Evolutionary conservation across 1,140 invertebrate genomes (phyloP).

Genomic region (Stenopsyche tienmushanensis): DNA sequence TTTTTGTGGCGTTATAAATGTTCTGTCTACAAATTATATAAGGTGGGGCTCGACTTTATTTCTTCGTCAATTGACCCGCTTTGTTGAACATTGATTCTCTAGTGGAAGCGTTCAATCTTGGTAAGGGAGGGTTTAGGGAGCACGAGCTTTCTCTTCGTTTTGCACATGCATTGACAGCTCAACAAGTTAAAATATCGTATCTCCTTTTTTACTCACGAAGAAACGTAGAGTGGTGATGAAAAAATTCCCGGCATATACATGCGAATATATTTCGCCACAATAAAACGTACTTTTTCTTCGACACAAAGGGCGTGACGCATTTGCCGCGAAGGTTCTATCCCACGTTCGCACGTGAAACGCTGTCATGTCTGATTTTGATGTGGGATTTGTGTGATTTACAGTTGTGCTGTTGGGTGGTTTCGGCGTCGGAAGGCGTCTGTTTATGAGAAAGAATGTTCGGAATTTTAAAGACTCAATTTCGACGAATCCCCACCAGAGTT

Average conservation of each 20-base stretch:
- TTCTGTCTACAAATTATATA: no score
- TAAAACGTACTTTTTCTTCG: no score
- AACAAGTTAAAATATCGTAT: not conserved
- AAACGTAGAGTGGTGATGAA: not conserved
- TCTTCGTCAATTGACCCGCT: no score
- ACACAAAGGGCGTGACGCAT: not conserved
- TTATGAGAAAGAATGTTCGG: not conserved
- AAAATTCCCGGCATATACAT: no score
- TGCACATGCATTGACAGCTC: not conserved
- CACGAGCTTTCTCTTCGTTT: no score
- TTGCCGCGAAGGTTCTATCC: not conserved
- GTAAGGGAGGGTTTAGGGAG: no score
- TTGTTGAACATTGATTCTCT: no score
- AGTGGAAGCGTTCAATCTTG: no score
- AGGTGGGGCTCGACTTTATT: no score
- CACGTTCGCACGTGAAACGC: constrained; percentile 24
- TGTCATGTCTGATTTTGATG: constrained; percentile 39
- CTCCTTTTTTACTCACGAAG: not conserved
- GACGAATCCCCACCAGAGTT: no score
- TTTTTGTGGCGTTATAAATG: no score
- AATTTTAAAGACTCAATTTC: not conserved
- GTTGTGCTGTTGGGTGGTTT: constrained; percentile 23
- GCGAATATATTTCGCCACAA: no score
- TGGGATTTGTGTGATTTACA: constrained; percentile 36
- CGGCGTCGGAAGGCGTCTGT: constrained; percentile 30